Evolutionary conservation across 2,888 invertebrate species (phyloP).

Genomic region (Silvanus unidentatus): DNA sequence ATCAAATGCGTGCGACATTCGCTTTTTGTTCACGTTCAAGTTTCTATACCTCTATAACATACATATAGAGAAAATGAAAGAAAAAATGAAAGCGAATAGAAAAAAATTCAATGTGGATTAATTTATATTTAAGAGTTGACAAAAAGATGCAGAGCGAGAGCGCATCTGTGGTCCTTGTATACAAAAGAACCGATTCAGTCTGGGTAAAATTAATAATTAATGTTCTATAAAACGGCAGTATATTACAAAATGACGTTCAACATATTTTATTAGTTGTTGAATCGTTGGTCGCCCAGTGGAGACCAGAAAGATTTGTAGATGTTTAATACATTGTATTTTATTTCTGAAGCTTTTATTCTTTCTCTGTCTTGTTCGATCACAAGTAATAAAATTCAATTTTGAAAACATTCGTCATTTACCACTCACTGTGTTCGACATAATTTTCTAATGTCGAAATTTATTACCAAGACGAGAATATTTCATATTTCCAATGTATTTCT

Average conservation of each 20-base stretch:
- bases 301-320: slow-evolving; percentile 40
- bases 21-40: too few species aligned
- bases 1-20: too few species aligned
- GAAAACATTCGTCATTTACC: too few species aligned
- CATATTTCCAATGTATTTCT: too few species aligned
- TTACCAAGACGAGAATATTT: too few species aligned
- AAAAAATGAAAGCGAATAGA: neutral
- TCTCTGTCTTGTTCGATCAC: slow-evolving; percentile 23
- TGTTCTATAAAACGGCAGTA: slow-evolving; percentile 39
- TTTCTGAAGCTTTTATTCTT: slow-evolving; percentile 36
- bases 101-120: slow-evolving; percentile 3
- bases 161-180: slow-evolving; percentile 19
- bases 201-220: slow-evolving; percentile 42
- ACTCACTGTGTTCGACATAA: too few species aligned
- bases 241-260: slow-evolving; percentile 37
- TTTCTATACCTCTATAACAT: too few species aligned
- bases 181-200: slow-evolving; percentile 25
- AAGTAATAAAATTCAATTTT: slow-evolving; percentile 24
- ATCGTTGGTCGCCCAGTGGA: slow-evolving; percentile 26
- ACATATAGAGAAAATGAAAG: too few species aligned
- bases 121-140: slow-evolving; percentile 20
- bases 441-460: too few species aligned
- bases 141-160: slow-evolving; percentile 27
- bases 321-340: slow-evolving; percentile 44
- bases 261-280: slow-evolving; percentile 43